Evolutionary conservation across 1,140 invertebrate genomes (phyloP).

Genomic region (Adoxophyes honmai): DNA sequence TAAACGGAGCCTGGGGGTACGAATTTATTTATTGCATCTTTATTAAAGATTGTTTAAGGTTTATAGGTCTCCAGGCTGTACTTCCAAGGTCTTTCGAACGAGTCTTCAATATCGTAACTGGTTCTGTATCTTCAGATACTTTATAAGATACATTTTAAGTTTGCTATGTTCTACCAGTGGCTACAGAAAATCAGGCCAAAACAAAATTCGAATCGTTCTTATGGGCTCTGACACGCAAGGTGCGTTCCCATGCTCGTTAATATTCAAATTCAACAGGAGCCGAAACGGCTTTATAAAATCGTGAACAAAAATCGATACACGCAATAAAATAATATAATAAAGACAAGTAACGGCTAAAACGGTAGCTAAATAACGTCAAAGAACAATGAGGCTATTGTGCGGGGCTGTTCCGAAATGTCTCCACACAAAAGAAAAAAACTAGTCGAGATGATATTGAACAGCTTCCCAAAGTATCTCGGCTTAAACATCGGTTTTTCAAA

Average conservation of each 20-base stretch:
- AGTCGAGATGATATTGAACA: conserved; percentile 22
- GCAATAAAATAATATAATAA: conserved; percentile 33
- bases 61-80: too few species aligned
- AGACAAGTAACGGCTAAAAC: conserved; percentile 54
- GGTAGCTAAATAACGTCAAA: conserved; percentile 59
- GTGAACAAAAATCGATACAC: conserved; percentile 62
- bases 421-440: conserved; percentile 26
- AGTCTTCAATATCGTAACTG: too few species aligned
- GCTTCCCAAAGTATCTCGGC: conserved; percentile 29
- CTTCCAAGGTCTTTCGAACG: too few species aligned
- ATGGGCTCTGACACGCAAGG: conserved; percentile 9
- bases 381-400: conserved; percentile 58
- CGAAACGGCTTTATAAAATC: conserved; percentile 57
- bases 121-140: too few species aligned
- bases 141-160: too few species aligned
- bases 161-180: too few species aligned
- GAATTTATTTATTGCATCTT: conserved; percentile 1
- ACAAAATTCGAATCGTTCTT: background rate
- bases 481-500: conserved; percentile 65
- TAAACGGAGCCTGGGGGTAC: background rate
- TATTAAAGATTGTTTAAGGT: too few species aligned
- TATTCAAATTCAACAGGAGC: conserved; percentile 58
- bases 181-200: background rate
- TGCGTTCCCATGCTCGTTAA: conserved; percentile 58
- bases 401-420: conserved; percentile 49